Conservation (phyloP, 2,113 vertebrate genomes). For the Rhadina sibilatrix region DNA sequence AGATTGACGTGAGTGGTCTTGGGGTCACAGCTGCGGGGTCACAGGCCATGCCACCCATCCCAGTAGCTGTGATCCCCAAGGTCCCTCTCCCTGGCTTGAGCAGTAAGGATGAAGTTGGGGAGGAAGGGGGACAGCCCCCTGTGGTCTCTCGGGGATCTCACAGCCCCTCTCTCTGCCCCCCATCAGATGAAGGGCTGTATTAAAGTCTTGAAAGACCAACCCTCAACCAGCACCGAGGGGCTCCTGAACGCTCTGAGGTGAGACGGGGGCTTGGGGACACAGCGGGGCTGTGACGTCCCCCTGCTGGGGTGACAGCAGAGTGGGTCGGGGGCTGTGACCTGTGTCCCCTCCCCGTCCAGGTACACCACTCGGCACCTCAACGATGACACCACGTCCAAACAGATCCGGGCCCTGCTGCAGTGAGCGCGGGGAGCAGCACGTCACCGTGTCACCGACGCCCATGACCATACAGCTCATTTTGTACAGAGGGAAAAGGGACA, state of each 20-base stretch:
- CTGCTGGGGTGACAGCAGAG: background rate
- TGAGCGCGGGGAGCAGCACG: conserved; percentile 59
- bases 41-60: rapidly evolving
- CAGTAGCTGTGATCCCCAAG: rapidly evolving
- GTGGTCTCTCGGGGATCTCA: rapidly evolving
- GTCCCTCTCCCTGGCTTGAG: background rate
- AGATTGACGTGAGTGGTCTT: conserved; percentile 83
- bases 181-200: conserved; percentile 94
- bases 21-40: background rate
- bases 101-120: background rate
- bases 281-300: background rate
- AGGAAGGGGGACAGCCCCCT: background rate
- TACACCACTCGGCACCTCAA: conserved; percentile 92
- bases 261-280: rapidly evolving
- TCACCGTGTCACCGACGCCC: conserved; percentile 72
- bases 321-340: background rate
- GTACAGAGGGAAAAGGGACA: conserved; percentile 67
- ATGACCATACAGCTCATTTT: conserved; percentile 82
- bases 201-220: conserved; percentile 93
- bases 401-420: conserved; percentile 91
- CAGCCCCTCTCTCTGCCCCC: background rate
- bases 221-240: conserved; percentile 91
- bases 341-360: conserved; percentile 57
- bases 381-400: conserved; percentile 93
- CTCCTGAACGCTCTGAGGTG: conserved; percentile 91